Percentiles rank a stretch among this genome's conserved stretches.
phyloP scores from a whole-genome alignment of 2,113 vertebrate species.

The Pachyramphus minor region DNA sequence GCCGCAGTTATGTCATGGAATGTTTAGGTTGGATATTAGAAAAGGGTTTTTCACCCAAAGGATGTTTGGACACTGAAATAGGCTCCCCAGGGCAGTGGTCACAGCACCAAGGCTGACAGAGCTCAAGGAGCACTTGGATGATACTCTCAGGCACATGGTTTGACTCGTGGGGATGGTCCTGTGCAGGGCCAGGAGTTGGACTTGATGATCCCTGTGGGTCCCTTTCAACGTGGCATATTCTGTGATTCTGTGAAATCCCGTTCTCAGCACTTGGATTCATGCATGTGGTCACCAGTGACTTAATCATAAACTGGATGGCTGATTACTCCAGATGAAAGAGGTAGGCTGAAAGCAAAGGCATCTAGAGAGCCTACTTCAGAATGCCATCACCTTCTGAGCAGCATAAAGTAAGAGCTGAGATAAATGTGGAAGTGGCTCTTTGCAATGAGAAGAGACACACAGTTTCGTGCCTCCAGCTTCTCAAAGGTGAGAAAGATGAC shows the following conservation, averaged over 20 bases:
- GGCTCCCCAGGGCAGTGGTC: background rate
- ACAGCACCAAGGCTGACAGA: background rate
- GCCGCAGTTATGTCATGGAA: background rate
- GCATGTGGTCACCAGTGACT: background rate
- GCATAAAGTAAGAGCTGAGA: background rate
- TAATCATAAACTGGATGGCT: background rate
- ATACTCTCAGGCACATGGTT: background rate
- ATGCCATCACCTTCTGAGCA: background rate
- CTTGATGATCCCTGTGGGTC: background rate
- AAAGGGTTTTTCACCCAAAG: background rate
- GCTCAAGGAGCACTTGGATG: background rate
- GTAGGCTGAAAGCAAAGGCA: conserved; percentile 8
- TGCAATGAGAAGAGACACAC: background rate
- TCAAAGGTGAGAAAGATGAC: background rate
- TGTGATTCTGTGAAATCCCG: background rate
- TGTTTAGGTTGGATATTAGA: background rate
- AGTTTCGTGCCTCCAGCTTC: background rate
- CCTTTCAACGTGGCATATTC: background rate
- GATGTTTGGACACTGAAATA: background rate
- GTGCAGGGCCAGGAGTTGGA: background rate
- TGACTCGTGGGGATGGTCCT: background rate
- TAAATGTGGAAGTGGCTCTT: background rate
- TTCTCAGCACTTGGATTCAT: background rate
- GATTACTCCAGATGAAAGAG: background rate
- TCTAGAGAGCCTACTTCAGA: background rate